Percentiles rank a stretch among this genome's conserved stretches.
phyloP scores from a whole-genome alignment of 64 coral and sea anemone genomes.

The Montipora sp. region DNA sequence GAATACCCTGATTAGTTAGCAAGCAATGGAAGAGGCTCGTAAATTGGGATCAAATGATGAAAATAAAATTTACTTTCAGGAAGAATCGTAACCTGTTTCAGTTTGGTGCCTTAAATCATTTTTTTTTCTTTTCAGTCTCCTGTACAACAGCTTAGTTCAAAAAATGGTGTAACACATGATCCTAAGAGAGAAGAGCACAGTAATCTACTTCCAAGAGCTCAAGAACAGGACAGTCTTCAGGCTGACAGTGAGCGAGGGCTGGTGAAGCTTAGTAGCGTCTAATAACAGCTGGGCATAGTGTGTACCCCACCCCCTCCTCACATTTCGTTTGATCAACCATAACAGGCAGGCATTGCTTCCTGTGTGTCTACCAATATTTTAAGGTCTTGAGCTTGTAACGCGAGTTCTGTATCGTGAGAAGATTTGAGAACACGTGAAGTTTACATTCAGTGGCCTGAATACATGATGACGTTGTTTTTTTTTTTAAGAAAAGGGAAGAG shows the following conservation, averaged over 20 bases:
- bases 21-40: too few species aligned
- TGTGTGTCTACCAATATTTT: too few species aligned
- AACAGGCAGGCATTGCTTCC: too few species aligned
- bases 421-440: too few species aligned
- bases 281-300: neutral
- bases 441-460: neutral
- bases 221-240: constrained; percentile 81
- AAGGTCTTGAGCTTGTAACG: neutral
- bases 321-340: too few species aligned
- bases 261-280: constrained; percentile 94
- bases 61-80: too few species aligned
- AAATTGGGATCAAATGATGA: too few species aligned
- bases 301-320: too few species aligned
- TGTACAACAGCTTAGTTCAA: neutral
- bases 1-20: too few species aligned
- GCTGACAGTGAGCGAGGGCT: constrained; percentile 92
- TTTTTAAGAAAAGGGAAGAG: too few species aligned
- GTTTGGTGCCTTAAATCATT: neutral
- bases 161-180: constrained; percentile 46
- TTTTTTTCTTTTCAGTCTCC: constrained; percentile 13
- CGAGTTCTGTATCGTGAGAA: neutral
- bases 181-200: constrained; percentile 22
- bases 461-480: neutral
- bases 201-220: neutral
- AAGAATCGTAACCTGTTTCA: too few species aligned